Conservation (phyloP, 1,140 invertebrate species). For the Brachionus calyciflorus region DNA sequence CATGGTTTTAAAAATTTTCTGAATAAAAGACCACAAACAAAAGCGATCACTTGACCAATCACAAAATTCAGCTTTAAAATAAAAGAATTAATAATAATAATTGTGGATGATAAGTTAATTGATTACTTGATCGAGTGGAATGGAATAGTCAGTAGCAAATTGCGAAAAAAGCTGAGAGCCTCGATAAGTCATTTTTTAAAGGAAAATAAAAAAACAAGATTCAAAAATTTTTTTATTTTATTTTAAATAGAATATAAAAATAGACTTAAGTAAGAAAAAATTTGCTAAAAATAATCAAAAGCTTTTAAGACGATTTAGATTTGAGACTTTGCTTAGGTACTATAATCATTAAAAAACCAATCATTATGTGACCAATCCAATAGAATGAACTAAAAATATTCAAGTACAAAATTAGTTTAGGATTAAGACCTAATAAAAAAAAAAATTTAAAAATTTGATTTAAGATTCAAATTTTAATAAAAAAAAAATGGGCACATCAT, state of each 20-base stretch:
- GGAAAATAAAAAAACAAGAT: not conserved
- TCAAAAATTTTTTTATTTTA: not conserved
- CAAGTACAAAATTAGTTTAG: not conserved
- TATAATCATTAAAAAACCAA: not conserved
- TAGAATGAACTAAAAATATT: constrained; percentile 45
- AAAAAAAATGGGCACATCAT: constrained; percentile 80
- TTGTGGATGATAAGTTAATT: not conserved
- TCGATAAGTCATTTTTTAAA: not conserved
- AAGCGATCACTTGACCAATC: not conserved
- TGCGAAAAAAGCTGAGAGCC: not conserved
- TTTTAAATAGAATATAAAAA: not conserved
- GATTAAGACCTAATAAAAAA: not conserved
- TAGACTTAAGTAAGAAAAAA: not conserved
- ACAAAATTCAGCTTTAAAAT: constrained; percentile 26
- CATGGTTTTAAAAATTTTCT: not conserved
- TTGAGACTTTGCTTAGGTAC: constrained; percentile 30
- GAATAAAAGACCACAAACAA: not conserved
- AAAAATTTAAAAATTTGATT: constrained; percentile 36
- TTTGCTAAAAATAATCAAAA: constrained; percentile 1
- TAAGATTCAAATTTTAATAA: constrained; percentile 69
- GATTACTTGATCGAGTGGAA: constrained; percentile 20
- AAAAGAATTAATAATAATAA: not conserved
- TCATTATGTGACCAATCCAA: constrained; percentile 37
- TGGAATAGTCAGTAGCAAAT: not conserved
- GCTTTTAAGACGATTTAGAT: constrained; percentile 27